phyloP scores from a whole-genome alignment of 2,888 invertebrate species.

The Barypeithes pellucidus region DNA sequence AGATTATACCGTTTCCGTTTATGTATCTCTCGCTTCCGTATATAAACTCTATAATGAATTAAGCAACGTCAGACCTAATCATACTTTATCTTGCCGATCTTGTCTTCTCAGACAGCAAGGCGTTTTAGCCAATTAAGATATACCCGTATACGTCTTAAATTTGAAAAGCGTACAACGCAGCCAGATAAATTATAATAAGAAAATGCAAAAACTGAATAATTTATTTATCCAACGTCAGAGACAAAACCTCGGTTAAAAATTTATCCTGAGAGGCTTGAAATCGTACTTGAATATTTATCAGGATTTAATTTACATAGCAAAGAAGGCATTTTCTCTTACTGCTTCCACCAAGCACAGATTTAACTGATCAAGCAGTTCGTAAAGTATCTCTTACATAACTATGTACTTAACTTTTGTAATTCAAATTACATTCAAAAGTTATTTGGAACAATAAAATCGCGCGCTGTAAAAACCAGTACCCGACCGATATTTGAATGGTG shows the following conservation, averaged over 20 bases:
- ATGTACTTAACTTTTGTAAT: no score
- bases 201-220: conserved; percentile 6
- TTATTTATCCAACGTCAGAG: conserved; percentile 15
- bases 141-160: conserved; percentile 20
- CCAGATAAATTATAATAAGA: conserved; percentile 23
- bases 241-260: conserved; percentile 5
- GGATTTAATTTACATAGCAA: conserved; percentile 1
- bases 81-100: conserved; percentile 25
- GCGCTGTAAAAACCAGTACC: no score
- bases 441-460: no score
- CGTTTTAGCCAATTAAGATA: conserved; percentile 22
- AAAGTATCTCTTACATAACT: no score
- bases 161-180: conserved; percentile 7
- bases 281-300: neutral
- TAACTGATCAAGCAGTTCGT: no score
- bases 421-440: no score
- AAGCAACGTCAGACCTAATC: conserved; percentile 27
- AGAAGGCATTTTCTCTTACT: neutral
- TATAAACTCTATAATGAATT: conserved; percentile 21
- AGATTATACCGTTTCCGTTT: conserved; percentile 11
- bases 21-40: conserved; percentile 7
- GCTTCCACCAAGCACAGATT: neutral
- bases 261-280: neutral
- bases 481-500: no score
- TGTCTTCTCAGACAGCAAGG: conserved; percentile 21